Evolutionary conservation across 2,113 vertebrate species (phyloP).

Genomic region (Myrmophylax atrothorax): DNA sequence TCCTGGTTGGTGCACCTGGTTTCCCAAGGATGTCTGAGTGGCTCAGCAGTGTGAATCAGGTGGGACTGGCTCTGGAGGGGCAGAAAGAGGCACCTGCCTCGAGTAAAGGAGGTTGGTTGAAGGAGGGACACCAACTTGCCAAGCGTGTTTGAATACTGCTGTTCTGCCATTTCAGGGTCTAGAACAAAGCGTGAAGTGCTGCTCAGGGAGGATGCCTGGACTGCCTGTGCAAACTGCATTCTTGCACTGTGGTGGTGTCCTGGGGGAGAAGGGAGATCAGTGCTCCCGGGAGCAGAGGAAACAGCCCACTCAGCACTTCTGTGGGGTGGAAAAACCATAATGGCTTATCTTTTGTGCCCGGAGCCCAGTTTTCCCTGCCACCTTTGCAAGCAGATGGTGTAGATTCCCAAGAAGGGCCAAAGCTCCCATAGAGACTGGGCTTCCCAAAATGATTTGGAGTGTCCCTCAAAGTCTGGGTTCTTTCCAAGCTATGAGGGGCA

Average conservation of each 20-base stretch:
- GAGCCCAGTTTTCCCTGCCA: not conserved
- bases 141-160: not conserved
- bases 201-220: not conserved
- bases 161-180: not conserved
- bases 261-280: not conserved
- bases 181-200: not conserved
- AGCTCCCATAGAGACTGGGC: not conserved
- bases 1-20: not conserved
- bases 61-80: not conserved
- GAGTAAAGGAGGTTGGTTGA: not conserved
- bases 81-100: not conserved
- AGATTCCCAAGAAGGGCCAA: not conserved
- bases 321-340: not conserved
- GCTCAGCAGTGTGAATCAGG: not conserved
- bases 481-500: not conserved
- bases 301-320: not conserved
- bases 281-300: not conserved
- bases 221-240: not conserved
- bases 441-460: not conserved
- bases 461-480: not conserved
- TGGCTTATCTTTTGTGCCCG: not conserved
- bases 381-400: not conserved
- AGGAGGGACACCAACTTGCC: not conserved
- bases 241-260: not conserved
- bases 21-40: not conserved